A percentile compares a stretch with the other conserved stretches of the same genome.
phyloP scores from a whole-genome alignment of 1,140 invertebrate genomes.

The Papilio helenus region DNA sequence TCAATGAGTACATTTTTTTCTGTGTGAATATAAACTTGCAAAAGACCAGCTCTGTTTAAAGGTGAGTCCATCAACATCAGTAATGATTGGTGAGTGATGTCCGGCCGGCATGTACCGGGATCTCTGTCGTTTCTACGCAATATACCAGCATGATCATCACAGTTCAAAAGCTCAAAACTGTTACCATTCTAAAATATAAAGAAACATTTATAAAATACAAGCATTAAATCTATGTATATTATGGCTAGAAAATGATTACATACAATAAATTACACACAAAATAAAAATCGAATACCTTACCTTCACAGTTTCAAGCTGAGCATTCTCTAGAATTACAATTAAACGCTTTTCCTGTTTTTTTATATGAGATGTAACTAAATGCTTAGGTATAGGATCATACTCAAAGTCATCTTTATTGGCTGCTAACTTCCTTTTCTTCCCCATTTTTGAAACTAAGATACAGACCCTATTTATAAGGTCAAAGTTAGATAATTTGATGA shows the following conservation, averaged over 20 bases:
- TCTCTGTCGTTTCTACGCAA: constrained; percentile 94
- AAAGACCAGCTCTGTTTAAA: constrained; percentile 93
- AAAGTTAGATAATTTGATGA: background rate
- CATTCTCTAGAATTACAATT: constrained; percentile 96
- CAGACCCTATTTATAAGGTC: background rate
- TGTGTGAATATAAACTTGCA: constrained; percentile 98
- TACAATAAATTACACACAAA: background rate
- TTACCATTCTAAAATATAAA: constrained; percentile 88
- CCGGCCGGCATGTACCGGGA: constrained; percentile 93
- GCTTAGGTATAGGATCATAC: constrained; percentile 87
- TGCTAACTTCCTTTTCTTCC: constrained; percentile 86
- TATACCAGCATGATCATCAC: constrained; percentile 94
- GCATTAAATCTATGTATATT: constrained; percentile 12
- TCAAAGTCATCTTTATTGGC: constrained; percentile 85
- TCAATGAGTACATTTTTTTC: constrained; percentile 99
- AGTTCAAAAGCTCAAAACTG: constrained; percentile 95
- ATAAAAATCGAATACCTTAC: constrained; percentile 82
- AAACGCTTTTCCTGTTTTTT: constrained; percentile 94
- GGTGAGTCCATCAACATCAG: constrained; percentile 98
- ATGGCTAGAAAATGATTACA: background rate
- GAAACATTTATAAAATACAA: constrained; percentile 13
- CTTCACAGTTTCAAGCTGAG: constrained; percentile 97
- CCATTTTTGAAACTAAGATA: constrained; percentile 76
- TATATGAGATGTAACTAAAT: constrained; percentile 87
- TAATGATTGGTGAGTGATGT: constrained; percentile 97